Conservation (phyloP, 2,888 invertebrate genomes). For the Caenorhabditis afra region DNA sequence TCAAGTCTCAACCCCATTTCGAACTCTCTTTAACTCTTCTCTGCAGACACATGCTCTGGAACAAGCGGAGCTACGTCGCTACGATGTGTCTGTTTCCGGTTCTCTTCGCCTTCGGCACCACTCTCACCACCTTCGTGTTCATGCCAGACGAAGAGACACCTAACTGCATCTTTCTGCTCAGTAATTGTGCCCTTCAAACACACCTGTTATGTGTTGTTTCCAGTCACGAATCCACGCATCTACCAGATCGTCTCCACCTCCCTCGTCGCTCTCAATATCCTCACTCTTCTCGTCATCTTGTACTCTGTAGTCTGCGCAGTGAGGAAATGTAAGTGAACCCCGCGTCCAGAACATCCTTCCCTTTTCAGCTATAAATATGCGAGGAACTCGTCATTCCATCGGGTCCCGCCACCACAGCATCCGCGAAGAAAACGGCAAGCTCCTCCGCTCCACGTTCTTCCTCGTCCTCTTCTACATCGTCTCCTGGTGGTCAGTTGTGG, state of each 20-base stretch:
- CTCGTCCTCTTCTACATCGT: slow-evolving; percentile 15
- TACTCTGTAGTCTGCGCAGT: slow-evolving; percentile 25
- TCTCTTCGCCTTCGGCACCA: slow-evolving; percentile 21
- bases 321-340: slow-evolving; percentile 30
- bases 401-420: not conserved
- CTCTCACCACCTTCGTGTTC: slow-evolving; percentile 22
- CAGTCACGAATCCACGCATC: slow-evolving; percentile 35
- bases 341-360: not conserved
- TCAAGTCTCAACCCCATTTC: not conserved
- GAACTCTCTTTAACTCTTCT: not conserved
- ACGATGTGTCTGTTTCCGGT: slow-evolving; percentile 34
- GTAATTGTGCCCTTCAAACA: slow-evolving; percentile 1
- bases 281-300: slow-evolving; percentile 37
- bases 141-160: slow-evolving; percentile 45
- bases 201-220: slow-evolving; percentile 3
- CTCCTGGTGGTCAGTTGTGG: slow-evolving; percentile 7
- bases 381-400: slow-evolving; percentile 18
- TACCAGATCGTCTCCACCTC: slow-evolving; percentile 38
- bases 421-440: not conserved
- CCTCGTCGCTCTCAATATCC: slow-evolving; percentile 15
- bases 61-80: slow-evolving; percentile 23
- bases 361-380: slow-evolving; percentile 37
- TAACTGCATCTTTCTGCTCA: slow-evolving; percentile 44
- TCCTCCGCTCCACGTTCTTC: slow-evolving; percentile 29
- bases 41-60: slow-evolving; percentile 3